Base-by-base conservation (phyloP, 1,140 invertebrate genomes). In the Catajapyx aquilonaris region DNA sequence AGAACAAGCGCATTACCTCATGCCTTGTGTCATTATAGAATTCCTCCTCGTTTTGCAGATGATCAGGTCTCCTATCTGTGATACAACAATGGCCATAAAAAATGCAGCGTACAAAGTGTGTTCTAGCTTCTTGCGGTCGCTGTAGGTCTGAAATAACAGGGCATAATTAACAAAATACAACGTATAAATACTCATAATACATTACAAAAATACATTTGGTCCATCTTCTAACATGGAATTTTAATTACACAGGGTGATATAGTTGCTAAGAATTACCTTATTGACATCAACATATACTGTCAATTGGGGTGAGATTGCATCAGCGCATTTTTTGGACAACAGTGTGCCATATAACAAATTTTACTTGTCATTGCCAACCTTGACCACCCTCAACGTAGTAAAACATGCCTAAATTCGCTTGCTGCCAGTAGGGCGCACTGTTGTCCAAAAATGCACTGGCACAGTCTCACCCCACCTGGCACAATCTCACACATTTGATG, bases 41-140 rank as follows among this genome's bases (percentile, higher is more conserved):
- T 69, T 64, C 38, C 66, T 55, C 35, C 73, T 53, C 7, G 73
- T 76, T 50, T 75, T 75, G 48, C 67, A 72, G 46, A 76, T 71
- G 45, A 76, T 68, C 41, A 75, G 51, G 61, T 76, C 71, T 42
- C 71, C 66, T 72, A 72, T 75, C 54, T 76, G 72, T 17, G 72
- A 69, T 44, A 75, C 56, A 11, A 76, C 72, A 49, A 76, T 75
- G 16, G 69, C 58, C 13, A 71, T 61, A 47, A 75, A 75, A 55
- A 72, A 75, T 18, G 71, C 67, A 30, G 73, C 72, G 47, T 74
- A 69, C 47, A 68, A 71, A 15, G 71, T 73, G 51, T 67, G 68
- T 48, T 75, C 72, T 34, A 75, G 50, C 19, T 57, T 54, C 50
- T 74, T 76, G 25, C 71, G 54, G 46, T 70, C 60, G 21, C 52